Evolutionary conservation across 2,797 vertebrate species (phyloP).

Genomic region (Linurgus olivaceus): DNA sequence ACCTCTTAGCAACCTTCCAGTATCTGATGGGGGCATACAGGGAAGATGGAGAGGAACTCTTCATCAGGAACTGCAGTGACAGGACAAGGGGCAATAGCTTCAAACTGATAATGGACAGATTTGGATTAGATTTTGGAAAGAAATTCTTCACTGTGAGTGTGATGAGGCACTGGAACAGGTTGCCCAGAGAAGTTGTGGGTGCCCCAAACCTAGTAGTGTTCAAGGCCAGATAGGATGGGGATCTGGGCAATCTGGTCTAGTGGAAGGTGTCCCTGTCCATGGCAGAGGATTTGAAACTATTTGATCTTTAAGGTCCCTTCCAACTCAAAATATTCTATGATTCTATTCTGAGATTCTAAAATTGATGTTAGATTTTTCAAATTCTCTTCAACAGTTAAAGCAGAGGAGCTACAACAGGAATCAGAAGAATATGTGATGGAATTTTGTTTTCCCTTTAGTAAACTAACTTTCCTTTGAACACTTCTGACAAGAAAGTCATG

Average conservation of each 20-base stretch:
- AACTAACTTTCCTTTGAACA: not conserved
- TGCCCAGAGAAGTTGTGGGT: not conserved
- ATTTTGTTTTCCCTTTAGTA: not conserved
- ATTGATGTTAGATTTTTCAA: not conserved
- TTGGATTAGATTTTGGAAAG: not conserved
- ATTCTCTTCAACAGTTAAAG: not conserved
- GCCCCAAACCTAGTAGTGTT: not conserved
- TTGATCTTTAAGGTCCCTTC: not conserved
- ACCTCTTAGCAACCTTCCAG: not conserved
- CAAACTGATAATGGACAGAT: not conserved
- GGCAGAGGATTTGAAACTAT: not conserved
- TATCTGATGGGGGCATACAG: not conserved
- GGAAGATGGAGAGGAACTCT: not conserved
- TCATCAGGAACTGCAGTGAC: not conserved
- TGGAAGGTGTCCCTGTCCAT: not conserved
- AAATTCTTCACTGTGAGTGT: not conserved
- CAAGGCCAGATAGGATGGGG: not conserved
- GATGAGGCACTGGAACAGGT: not conserved
- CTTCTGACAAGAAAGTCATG: not conserved
- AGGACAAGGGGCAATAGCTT: not conserved
- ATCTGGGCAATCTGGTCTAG: not conserved
- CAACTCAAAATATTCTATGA: not conserved
- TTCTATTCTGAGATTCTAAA: not conserved
- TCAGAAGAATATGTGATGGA: not conserved
- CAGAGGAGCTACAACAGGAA: not conserved